phyloP scores from a whole-genome alignment of 2,113 vertebrate species.

The Condylura cristata region DNA sequence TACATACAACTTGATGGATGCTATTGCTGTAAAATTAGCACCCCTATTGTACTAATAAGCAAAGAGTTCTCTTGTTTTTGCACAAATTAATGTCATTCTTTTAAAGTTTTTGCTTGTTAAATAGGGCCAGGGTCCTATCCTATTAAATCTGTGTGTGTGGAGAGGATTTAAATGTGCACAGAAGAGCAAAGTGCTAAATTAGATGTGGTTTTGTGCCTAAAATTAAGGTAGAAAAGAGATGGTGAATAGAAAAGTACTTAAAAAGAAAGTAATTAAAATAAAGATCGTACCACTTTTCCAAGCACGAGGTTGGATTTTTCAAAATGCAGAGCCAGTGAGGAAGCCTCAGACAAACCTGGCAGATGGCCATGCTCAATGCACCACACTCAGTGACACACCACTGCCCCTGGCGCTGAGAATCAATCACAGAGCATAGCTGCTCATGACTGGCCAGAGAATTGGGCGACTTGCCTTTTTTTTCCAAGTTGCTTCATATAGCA shows the following conservation, averaged over 20 bases:
- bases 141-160: neutral
- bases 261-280: neutral
- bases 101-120: neutral
- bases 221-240: neutral
- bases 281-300: neutral
- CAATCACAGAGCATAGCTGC: neutral
- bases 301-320: neutral
- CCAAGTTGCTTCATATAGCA: neutral
- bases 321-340: neutral
- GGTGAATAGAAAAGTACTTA: neutral
- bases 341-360: neutral
- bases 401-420: neutral
- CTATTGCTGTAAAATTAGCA: neutral
- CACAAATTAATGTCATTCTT: neutral
- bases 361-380: neutral
- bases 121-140: neutral
- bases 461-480: neutral
- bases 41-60: neutral
- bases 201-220: neutral
- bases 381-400: neutral
- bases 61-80: neutral
- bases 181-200: neutral
- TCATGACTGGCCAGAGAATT: neutral
- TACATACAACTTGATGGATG: neutral
- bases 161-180: neutral